These are phyloP conservation scores for Lophochroa leadbeateri DNA, from an alignment of 2,113 vertebrate species.

Conservation along the genomic window DNA sequence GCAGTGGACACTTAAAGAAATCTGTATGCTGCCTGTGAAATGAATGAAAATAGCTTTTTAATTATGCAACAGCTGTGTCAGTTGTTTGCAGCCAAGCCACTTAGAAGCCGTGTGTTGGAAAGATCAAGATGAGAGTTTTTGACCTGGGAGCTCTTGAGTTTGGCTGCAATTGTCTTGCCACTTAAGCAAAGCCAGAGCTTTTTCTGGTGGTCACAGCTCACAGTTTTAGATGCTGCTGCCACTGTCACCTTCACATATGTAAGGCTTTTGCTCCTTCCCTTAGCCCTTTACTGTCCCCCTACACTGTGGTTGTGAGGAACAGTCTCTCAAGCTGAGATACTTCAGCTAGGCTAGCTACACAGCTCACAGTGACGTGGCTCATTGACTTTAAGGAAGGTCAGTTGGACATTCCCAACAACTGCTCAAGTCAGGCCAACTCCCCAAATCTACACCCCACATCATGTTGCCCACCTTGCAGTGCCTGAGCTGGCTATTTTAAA, in stretches of 20 bases:
- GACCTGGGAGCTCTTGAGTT: not conserved
- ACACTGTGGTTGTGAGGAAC: fast-evolving
- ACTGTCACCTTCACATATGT: fast-evolving
- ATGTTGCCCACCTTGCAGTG: not conserved
- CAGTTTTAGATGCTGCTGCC: not conserved
- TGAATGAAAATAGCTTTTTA: slow-evolving; percentile 48
- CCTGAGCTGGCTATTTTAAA: not conserved
- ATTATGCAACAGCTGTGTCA: not conserved
- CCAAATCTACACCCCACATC: not conserved
- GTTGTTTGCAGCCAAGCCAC: not conserved
- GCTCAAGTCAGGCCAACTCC: not conserved
- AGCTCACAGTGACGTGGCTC: fast-evolving
- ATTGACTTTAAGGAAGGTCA: not conserved
- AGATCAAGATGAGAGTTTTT: not conserved
- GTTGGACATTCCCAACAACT: not conserved
- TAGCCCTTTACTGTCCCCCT: not conserved
- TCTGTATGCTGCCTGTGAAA: not conserved
- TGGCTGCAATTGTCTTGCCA: not conserved
- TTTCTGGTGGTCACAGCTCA: not conserved
- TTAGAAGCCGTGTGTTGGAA: not conserved
- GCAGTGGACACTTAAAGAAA: slow-evolving; percentile 16
- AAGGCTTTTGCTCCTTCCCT: not conserved
- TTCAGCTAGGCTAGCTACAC: fast-evolving
- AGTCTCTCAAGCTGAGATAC: not conserved
- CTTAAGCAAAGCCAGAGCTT: not conserved